Base-by-base conservation (phyloP, 1,140 invertebrate genomes). In the Gonatopus flavifemur region DNA sequence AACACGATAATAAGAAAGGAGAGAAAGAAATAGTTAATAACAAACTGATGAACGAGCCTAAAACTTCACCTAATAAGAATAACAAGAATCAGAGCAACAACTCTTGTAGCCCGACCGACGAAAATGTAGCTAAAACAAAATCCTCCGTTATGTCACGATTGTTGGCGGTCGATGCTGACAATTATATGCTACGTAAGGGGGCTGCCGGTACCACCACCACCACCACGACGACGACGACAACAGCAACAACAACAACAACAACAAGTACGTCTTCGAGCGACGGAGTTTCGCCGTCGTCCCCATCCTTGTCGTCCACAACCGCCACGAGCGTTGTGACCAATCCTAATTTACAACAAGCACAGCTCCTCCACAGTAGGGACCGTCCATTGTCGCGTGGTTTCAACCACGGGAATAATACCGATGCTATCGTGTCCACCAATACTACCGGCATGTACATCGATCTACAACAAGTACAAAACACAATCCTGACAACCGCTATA, bases 141-240 rank as follows among this genome's bases (percentile, higher is more conserved):
- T 69, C 70, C 21, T 66, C 70, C 48, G 65, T 62, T 30, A 74
- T 72, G 66, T 69, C 73, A 31, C 67, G 73, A 25, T 59, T 78
- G 22, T 43, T 81, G 45, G 76, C 77, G 55, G 79, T 84, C 35
- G 83, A 85, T 67, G 74, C 81, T 36, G 81, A 84, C 56, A 85
- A 85, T 69, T 85, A 85, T 66, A 85, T 85, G 83, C 72, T 84
- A 9, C 73, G 81, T 10, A 72, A 73, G 46, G 69, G 67, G 31
- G 50, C 56, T 19, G 32, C 38, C 9, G 42, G 49, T 49, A 44
- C 44, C 16, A 58, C 12, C 30, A 25, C 21, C 15, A 33, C 36
- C 15, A 36, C 30, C 24, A 12, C 36, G 12, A 24, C 49, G 41
- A 21, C 31, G 32, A 49, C 50, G 32, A 22, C 13, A 4, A 24